Base-by-base conservation (phyloP, 2,888 invertebrate species). In the Frankliniella intonsa region DNA sequence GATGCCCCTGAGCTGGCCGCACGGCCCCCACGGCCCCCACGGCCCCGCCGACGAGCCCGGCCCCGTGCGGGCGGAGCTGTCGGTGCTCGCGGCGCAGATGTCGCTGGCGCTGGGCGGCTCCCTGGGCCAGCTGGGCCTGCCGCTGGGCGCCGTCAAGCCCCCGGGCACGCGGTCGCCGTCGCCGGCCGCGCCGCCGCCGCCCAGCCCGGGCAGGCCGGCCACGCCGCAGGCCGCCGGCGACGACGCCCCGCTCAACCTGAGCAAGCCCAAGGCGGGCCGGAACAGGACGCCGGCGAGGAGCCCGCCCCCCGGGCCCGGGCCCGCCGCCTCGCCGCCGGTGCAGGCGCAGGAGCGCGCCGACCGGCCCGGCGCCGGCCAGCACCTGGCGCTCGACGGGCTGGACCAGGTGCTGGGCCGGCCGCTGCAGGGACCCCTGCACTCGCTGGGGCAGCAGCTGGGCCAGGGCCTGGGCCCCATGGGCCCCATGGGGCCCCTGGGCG, bases 161-260 rank as follows among this genome's bases (percentile, higher is more conserved):
- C 81, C 81, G 69, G 22, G n/a, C 22, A 22, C 69, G 9, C 5
- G 69, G n/a, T n/a, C 69, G 69, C 69, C 69, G 69, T 69, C 69
- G 80, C 81, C 82, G 81, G 22, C 82, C 82, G 22, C 84, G 86
- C 12, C 85, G 84, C 84, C 84, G 85, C 49, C 84, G 85, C 49
- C 84, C 84, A 62, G 69, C 69, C 69, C 69, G 80, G 87, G 88
- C 14, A 86, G 87, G 17, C 86, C 87, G 5, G 85, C 87, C 2
- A 87, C 89, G 85, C 88, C 0, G 11, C 69, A 62, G 69, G 69
- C n/a, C 69, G 8, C 0, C n/a, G 69, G 22, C 69, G 69, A 22
- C 69, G 69, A 96, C 87, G 92, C 95, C 1, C 97, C 97, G 1
- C 90, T 97, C 80, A 97, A 97, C 89, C 91, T 97, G 82, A 94